Base-by-base conservation (phyloP, 1,140 invertebrate genomes). In the Eriosoma lanigerum region DNA sequence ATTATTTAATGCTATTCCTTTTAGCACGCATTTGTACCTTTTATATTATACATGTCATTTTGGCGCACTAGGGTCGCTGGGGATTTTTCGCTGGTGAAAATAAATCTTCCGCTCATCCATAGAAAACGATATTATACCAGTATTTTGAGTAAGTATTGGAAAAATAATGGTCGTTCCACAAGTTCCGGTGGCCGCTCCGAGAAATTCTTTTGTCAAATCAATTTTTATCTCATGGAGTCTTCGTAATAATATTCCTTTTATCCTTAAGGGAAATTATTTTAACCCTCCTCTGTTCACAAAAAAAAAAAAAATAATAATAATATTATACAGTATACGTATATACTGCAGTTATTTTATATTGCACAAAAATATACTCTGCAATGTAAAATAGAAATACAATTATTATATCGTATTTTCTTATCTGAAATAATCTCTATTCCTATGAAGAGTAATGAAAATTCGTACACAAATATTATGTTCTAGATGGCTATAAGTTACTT, bases 171-270 rank as follows among this genome's bases (percentile, higher is more conserved):
- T 24, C n/a, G n/a, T 44, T 66, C 4, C 32, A 0, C 3, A 5
- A 44, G 12, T 21, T 46, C 64, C 38, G 32, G 38, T 13, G 5
- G 5, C 64, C 38, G n/a, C 21, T 24, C 9, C 12, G 38, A 21
- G n/a, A 66, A 46, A 66, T 66, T 46, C 64, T 66, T 66, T 66
- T 66, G n/a, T 46, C n/a, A 24, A 24, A 44, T 66, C 64, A 46
- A 66, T 46, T 66, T 66, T 66, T 66, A 66, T 44, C 38, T 66
- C 21, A 46, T 15, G n/a, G 8, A 66, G 38, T 66, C 38, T 21
- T 66, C 38, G 64, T 46, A 15, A 66, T 21, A 46, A 66, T 21
- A 46, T 24, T 24, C 3, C 3, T 46, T 66, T 46, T 66, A 46
- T 66, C 17, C 38, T 15, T 6, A 1, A 2, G 12, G 32, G 64